These are phyloP conservation scores for Alfaro cultratus DNA, from an alignment of 2,797 vertebrate genomes.

Conservation along the genomic window DNA sequence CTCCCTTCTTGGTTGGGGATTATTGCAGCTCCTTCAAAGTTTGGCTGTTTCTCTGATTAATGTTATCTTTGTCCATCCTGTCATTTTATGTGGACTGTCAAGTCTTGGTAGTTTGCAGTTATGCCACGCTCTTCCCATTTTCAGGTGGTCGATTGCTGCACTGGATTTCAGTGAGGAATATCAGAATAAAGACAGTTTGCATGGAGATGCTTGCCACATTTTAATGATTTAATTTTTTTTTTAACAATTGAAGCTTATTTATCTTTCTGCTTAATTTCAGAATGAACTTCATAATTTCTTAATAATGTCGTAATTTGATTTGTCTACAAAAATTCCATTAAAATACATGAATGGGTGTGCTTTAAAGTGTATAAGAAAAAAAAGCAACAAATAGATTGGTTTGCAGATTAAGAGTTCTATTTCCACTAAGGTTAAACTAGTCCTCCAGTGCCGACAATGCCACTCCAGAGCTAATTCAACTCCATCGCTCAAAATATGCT, in stretches of 20 bases:
- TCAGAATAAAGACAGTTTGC: not conserved
- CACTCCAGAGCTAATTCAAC: conserved; percentile 21
- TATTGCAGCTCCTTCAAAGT: not conserved
- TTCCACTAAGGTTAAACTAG: not conserved
- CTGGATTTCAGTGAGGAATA: not conserved
- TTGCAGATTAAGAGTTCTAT: not conserved
- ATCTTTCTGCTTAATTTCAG: not conserved
- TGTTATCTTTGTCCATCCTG: not conserved
- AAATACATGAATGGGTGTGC: not conserved
- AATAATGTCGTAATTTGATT: too few relatives aligned
- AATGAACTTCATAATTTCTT: not conserved
- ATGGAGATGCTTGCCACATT: not conserved
- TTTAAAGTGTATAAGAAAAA: not conserved
- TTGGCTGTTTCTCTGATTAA: not conserved
- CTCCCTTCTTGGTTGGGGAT: not conserved
- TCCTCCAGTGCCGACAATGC: not conserved
- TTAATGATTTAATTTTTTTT: not conserved
- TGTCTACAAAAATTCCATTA: not conserved
- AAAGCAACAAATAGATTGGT: conserved; percentile 1
- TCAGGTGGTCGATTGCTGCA: not conserved
- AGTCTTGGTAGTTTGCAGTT: not conserved
- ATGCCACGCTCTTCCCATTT: not conserved
- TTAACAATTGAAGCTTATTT: not conserved
- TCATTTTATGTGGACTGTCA: not conserved
- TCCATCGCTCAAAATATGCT: conserved; percentile 14